Conservation (phyloP, 2,797 vertebrate species). For the Trematomus bernacchii region DNA sequence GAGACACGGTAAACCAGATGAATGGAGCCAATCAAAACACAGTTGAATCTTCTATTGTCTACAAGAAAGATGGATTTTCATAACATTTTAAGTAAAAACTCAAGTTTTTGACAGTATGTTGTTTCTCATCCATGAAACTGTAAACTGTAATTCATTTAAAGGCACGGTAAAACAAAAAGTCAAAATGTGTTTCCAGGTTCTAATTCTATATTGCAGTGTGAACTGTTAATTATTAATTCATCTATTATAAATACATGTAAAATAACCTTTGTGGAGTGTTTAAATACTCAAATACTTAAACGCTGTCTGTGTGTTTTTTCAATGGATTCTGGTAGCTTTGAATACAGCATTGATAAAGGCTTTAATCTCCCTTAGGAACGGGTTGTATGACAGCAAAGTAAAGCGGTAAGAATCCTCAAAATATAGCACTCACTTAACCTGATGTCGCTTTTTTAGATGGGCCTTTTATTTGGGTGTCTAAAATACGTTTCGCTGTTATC, state of each 20-base stretch:
- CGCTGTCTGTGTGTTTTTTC: too few relatives aligned
- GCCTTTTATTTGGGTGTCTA: too few relatives aligned
- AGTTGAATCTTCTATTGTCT: neutral
- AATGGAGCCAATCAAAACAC: neutral
- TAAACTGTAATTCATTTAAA: neutral
- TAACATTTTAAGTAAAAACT: neutral
- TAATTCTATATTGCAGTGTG: neutral
- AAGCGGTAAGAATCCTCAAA: too few relatives aligned
- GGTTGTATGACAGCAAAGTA: too few relatives aligned
- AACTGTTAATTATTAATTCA: neutral
- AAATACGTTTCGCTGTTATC: too few relatives aligned
- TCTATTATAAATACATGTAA: neutral
- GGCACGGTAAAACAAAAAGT: constrained; percentile 12
- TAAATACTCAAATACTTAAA: too few relatives aligned
- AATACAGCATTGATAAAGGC: too few relatives aligned
- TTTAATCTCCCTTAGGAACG: too few relatives aligned
- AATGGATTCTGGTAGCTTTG: too few relatives aligned
- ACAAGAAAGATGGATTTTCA: neutral
- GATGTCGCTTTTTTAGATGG: too few relatives aligned
- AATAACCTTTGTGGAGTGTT: neutral
- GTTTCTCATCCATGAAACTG: neutral
- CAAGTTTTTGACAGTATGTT: neutral
- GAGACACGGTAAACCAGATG: neutral
- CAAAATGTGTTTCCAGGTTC: neutral
- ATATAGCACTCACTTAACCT: too few relatives aligned